Conservation (phyloP, 2,888 invertebrate species). For the Drosophila anomalata region DNA sequence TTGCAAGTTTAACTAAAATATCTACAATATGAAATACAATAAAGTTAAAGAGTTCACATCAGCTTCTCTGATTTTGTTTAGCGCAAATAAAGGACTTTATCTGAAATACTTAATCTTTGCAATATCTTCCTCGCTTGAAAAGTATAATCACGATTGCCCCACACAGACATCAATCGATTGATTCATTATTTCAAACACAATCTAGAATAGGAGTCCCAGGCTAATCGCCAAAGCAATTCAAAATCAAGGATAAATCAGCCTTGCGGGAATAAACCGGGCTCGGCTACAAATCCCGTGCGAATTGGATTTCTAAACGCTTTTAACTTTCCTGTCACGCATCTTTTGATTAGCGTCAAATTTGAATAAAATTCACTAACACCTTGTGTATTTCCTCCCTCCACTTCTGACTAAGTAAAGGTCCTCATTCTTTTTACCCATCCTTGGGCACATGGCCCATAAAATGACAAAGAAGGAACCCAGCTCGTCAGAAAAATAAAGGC, state of each 20-base stretch:
- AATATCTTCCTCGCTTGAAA: background rate
- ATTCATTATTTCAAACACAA: conserved; percentile 22
- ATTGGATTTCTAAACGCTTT: conserved; percentile 31
- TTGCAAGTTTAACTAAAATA: conserved; percentile 46
- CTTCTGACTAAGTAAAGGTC: background rate
- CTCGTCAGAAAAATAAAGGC: conserved; percentile 62
- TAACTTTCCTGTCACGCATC: conserved; percentile 59
- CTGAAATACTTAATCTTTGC: conserved; percentile 23
- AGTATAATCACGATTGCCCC: background rate
- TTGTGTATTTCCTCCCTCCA: conserved; percentile 18
- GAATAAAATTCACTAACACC: conserved; percentile 78
- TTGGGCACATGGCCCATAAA: conserved; percentile 53
- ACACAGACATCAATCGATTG: background rate
- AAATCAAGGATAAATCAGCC: conserved; percentile 37
- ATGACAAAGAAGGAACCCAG: conserved; percentile 46
- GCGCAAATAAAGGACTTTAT: conserved; percentile 75
- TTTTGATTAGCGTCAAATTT: conserved; percentile 76
- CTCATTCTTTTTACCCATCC: background rate
- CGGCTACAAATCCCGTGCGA: conserved; percentile 34
- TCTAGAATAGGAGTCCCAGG: conserved; percentile 5
- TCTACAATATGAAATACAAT: conserved; percentile 25
- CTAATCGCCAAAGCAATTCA: conserved; percentile 26
- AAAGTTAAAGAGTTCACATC: conserved; percentile 27
- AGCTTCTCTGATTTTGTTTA: conserved; percentile 50
- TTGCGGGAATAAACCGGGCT: conserved; percentile 6